Evolutionary conservation across 1,140 invertebrate species (phyloP), one percentile per base, ranked within the genome.

Genomic region (Neodiprion lecontei): DNA sequence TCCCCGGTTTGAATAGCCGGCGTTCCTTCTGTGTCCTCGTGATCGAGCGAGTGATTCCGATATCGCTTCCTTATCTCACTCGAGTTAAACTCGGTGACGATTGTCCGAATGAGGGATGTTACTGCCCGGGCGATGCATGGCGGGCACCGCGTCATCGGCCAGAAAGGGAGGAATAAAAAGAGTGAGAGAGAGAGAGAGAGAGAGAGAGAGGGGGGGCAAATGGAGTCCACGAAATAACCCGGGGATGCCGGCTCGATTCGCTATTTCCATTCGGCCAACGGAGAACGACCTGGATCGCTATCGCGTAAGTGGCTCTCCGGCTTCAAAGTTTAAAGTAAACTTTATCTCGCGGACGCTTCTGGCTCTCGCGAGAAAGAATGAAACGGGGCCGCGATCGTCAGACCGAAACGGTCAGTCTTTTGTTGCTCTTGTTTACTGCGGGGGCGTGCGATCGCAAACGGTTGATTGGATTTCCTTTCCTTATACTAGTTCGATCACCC

Each of bases 271-370:
- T 61, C 53, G 11, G 53, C 11, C 53, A 12, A 17, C n/a, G 53
- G 53, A 61, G n/a, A 61, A 61, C 53, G 53, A 61, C 53, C 53
- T 61, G 17, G 67, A 47, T 69, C 17, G 21, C 67, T 23, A 69
- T 47, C 67, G 21, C 67, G 17, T 69, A 47, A 47, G 67, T 78
- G 74, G 80, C 75, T 78, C 76, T 78, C 28, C 28, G 5, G 82
- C 83, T 87, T 85, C 85, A 88, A 88, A 88, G 80, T 88, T 81
- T 87, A 81, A 86, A 87, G 86, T 86, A 84, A 81, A 77, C 82
- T 88, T 87, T 88, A 88, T 88, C 86, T 86, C 76, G 78, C 70
- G 72, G 79, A 77, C 80, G 78, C 75, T 73, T 76, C 78, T 82
- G 79, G 81, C 83, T 85, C 82, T 80, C 67, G 67, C 72, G 70